phyloP scores from a whole-genome alignment of 2,797 vertebrate genomes.

The Taenioides sp. region DNA sequence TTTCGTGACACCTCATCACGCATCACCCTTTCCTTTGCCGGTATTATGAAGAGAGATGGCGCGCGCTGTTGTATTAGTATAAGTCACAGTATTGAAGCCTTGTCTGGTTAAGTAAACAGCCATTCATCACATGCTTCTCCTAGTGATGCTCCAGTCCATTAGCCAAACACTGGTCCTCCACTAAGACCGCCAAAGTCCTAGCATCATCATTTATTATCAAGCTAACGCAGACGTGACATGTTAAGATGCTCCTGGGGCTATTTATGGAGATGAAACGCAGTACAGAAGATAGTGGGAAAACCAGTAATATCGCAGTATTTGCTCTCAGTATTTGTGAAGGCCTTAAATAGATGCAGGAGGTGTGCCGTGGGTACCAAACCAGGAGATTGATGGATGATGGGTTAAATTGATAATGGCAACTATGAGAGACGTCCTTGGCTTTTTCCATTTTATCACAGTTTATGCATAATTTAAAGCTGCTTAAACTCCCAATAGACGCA shows the following conservation, averaged over 20 bases:
- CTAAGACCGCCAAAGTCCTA: constrained; percentile 23
- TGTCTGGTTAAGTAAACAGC: constrained; percentile 76
- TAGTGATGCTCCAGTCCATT: constrained; percentile 67
- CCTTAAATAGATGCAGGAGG: constrained; percentile 17
- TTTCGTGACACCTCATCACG: constrained; percentile 31
- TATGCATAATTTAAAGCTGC: constrained; percentile 8
- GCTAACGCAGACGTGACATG: constrained; percentile 36
- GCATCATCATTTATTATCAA: constrained; percentile 47
- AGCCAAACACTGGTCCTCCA: constrained; percentile 53
- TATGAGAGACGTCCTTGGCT: constrained; percentile 44
- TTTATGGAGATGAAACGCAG: constrained; percentile 11
- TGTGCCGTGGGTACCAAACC: constrained; percentile 34
- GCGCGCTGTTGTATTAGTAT: constrained; percentile 44
- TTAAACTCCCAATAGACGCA: constrained; percentile 12
- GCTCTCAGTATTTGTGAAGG: neutral
- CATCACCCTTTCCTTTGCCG: constrained; percentile 31
- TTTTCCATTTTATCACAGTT: constrained; percentile 21
- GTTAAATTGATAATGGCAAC: constrained; percentile 62
- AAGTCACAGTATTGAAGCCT: constrained; percentile 63
- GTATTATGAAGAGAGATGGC: constrained; percentile 2
- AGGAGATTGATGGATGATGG: constrained; percentile 69
- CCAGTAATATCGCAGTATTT: constrained; percentile 16
- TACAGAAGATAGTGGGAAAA: constrained; percentile 8
- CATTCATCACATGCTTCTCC: constrained; percentile 70
- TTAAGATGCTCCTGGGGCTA: constrained; percentile 20